A percentile compares a stretch with the other conserved stretches of the same genome.
These are phyloP conservation scores for Himalopsyche anomala DNA, from an alignment of 2,888 invertebrate genomes.

Conservation along the genomic window DNA sequence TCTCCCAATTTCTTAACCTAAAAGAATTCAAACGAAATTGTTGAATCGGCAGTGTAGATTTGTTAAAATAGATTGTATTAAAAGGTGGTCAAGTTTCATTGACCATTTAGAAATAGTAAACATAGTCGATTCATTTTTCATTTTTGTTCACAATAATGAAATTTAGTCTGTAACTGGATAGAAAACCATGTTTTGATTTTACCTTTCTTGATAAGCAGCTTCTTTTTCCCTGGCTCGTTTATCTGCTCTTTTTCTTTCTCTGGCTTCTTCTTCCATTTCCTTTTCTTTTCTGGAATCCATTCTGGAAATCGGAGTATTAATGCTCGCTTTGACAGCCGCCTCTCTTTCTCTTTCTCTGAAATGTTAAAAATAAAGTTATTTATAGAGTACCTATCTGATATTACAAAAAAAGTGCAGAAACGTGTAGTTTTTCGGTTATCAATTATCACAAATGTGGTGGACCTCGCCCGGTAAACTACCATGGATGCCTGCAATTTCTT, in stretches of 20 bases:
- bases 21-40: background rate
- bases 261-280: slow-evolving; percentile 93
- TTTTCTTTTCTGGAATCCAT: slow-evolving; percentile 84
- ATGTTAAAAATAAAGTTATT: slow-evolving; percentile 37
- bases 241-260: slow-evolving; percentile 93
- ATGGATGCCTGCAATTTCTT: too few species aligned
- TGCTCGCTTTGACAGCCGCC: slow-evolving; percentile 49
- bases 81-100: too few species aligned
- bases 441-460: too few species aligned
- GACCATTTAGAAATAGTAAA: too few species aligned
- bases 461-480: too few species aligned
- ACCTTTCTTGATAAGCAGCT: slow-evolving; percentile 94
- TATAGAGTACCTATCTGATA: background rate
- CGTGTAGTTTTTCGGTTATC: too few species aligned
- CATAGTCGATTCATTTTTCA: too few species aligned
- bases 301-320: slow-evolving; percentile 73
- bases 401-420: too few species aligned
- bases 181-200: slow-evolving; percentile 65
- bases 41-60: too few species aligned
- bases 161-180: too few species aligned
- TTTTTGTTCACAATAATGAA: too few species aligned
- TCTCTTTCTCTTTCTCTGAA: slow-evolving; percentile 72
- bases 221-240: slow-evolving; percentile 96
- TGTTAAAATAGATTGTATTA: too few species aligned
- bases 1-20: slow-evolving; percentile 85